Evolutionary conservation across 1,140 invertebrate species (phyloP), one percentile per base, ranked within the genome.

Genomic region (Ditylenchus dipsaci): DNA sequence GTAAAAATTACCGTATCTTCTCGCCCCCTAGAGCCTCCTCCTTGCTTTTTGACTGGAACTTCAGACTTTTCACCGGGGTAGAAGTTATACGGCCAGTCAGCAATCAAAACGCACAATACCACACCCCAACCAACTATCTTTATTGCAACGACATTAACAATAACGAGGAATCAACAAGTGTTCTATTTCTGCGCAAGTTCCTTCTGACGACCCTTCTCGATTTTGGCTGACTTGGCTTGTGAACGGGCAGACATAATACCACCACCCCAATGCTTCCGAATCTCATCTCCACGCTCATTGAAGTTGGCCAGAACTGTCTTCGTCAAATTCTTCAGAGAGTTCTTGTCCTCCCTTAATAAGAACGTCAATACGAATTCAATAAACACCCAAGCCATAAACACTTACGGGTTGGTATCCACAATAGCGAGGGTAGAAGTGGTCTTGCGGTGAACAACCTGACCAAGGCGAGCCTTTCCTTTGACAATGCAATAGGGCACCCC

Each of bases 401-500:
- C 86, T 84, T 84, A 87, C 83, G 86, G 83, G 73, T 87, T 85
- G 43, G 87, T 91, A 84, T 91, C 88, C 74, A 90, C 91, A 26
- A 97, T 84, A 67, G 91, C 91, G 78, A 97, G 83, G 72, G 88
- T 86, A n/a, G 91, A 88, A 85, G 91, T 92, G 29, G 91, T 96
- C 84, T 95, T 96, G 76, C 92, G 88, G 73, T 91, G 88, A 0
- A 97, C 93, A 67, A 99, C 89, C 73, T 89, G 88, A 78, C 95
- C 96, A 49, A 99, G 86, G 73, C 95, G 88, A 30, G 95, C 91
- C 84, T 98, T 98, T 56, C 86, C 86, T 85, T 98, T 99, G 0
- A 98, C 88, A 78, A 99, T 97, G 84, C 93, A 97, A 84, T 99
- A 99, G 42, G 96, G 95, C 23, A 99, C 92, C 71, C n/a, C 95